Evolutionary conservation across 2,888 invertebrate species (phyloP).

Genomic region (Rotaria macrura): DNA sequence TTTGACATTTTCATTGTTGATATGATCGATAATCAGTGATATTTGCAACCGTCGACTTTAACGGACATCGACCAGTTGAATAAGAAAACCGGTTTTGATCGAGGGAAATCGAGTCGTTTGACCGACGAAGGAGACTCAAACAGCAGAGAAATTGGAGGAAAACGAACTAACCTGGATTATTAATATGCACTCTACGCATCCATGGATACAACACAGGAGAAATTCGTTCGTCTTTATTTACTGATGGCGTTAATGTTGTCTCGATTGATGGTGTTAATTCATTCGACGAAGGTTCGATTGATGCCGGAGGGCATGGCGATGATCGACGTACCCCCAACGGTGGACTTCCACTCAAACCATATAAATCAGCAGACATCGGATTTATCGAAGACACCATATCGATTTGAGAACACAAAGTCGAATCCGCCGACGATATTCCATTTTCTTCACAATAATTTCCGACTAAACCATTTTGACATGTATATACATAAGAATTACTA

Average conservation of each 20-base stretch:
- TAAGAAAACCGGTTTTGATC: background rate
- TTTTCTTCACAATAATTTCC: background rate
- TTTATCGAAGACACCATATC: background rate
- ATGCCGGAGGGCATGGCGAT: background rate
- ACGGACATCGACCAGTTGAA: background rate
- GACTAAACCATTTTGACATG: background rate
- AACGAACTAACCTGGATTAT: background rate
- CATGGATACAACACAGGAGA: background rate
- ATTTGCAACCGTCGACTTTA: no score
- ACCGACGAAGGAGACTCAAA: no score
- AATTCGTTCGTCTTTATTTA: background rate
- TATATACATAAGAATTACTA: background rate
- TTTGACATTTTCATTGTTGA: background rate
- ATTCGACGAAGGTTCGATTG: background rate
- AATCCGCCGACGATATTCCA: background rate
- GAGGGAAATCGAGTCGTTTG: no score
- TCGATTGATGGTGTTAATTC: background rate
- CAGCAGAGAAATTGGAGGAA: no score
- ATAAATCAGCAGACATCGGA: background rate
- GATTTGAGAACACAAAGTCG: no score
- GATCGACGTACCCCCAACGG: background rate
- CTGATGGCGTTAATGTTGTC: background rate
- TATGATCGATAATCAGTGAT: background rate
- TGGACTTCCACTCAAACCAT: background rate
- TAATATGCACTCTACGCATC: background rate